Percentiles rank a stretch among this genome's conserved stretches.
phyloP scores from a whole-genome alignment of 2,113 vertebrate species.

The Tragelaphus strepsiceros region DNA sequence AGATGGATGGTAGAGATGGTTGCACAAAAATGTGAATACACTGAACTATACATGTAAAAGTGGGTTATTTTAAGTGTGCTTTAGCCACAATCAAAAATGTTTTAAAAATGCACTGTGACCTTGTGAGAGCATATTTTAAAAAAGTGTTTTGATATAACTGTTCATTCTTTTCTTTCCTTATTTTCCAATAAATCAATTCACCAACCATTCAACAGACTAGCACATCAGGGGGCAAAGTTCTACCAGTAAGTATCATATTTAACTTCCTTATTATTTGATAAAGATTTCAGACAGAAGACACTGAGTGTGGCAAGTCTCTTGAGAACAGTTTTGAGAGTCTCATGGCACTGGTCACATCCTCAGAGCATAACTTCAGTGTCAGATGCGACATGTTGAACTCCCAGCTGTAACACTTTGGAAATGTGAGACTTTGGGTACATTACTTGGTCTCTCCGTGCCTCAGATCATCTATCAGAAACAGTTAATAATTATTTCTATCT shows the following conservation, averaged over 20 bases:
- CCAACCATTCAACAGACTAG: neutral
- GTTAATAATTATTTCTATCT: neutral
- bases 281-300: neutral
- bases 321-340: neutral
- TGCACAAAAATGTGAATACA: neutral
- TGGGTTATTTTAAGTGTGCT: neutral
- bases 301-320: neutral
- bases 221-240: neutral
- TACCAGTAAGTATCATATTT: neutral
- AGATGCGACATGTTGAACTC: neutral
- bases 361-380: no score
- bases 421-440: no score
- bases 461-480: neutral
- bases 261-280: neutral
- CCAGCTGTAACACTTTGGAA: no score
- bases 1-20: neutral
- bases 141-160: neutral
- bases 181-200: neutral
- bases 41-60: neutral
- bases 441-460: neutral
- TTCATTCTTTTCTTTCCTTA: neutral
- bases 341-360: rapidly evolving
- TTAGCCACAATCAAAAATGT: neutral
- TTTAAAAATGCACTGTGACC: neutral
- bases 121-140: neutral